These are phyloP conservation scores for Eudasyphora cyanicolor DNA, from an alignment of 2,888 invertebrate species.

Conservation along the genomic window DNA sequence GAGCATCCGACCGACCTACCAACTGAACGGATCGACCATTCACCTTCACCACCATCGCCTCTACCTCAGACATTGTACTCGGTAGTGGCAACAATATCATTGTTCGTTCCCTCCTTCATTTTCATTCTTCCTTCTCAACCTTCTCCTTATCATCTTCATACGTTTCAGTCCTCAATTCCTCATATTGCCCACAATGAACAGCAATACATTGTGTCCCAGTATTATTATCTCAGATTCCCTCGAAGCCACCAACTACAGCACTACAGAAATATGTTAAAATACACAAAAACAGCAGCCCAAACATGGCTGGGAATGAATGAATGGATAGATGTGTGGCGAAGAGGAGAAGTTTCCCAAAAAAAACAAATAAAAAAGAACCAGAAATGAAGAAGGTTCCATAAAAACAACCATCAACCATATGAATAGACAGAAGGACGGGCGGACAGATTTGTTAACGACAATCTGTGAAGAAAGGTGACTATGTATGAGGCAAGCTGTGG, in stretches of 20 bases:
- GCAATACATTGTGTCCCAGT: neutral
- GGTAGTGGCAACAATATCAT: neutral
- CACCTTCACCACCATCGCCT: neutral
- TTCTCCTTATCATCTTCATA: neutral
- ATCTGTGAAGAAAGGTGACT: conserved; percentile 4
- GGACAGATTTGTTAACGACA: conserved; percentile 4
- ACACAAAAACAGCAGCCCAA: neutral
- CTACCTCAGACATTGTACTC: neutral
- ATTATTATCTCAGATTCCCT: conserved; percentile 15
- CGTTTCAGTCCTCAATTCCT: neutral
- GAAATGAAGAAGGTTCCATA: neutral
- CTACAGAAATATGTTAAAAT: neutral
- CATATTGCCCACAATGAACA: neutral
- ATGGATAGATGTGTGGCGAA: neutral
- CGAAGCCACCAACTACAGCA: neutral
- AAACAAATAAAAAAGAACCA: neutral
- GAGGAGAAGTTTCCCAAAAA: neutral
- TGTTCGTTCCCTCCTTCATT: neutral
- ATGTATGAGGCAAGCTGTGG: neutral
- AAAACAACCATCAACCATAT: neutral
- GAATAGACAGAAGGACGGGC: neutral
- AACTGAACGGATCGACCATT: too few species aligned
- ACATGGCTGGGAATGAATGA: neutral
- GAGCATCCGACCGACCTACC: too few species aligned
- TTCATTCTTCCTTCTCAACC: neutral